Evolutionary conservation across 1,140 invertebrate genomes (phyloP).

Genomic region (Polyergus mexicanus): DNA sequence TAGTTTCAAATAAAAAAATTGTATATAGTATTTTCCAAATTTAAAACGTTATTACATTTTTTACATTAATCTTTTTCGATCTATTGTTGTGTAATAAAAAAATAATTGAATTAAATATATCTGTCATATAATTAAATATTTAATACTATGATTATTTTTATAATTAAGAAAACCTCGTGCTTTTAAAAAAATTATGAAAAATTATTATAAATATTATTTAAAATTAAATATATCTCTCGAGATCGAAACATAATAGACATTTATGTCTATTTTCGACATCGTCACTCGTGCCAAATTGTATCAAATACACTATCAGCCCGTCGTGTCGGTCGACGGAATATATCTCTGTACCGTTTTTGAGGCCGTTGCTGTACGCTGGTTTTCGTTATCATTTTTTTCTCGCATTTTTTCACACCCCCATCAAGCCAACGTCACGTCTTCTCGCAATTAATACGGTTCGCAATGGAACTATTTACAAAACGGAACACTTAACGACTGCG

Average conservation of each 20-base stretch:
- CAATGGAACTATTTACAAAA: constrained; percentile 76
- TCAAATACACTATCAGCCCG: neutral
- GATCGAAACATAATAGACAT: neutral
- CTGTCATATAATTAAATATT: neutral
- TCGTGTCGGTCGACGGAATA: constrained; percentile 48
- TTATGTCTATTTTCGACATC: neutral
- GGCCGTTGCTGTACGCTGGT: constrained; percentile 66
- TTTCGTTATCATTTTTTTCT: constrained; percentile 49
- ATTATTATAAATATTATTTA: neutral
- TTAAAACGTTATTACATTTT: neutral
- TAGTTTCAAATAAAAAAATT: constrained; percentile 10
- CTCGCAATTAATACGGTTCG: constrained; percentile 47
- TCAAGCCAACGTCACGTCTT: constrained; percentile 36
- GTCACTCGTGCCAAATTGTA: constrained; percentile 5
- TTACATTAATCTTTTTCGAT: neutral
- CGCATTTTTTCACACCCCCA: neutral
- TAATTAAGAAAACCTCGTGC: neutral
- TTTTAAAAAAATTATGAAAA: neutral
- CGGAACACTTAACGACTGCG: constrained; percentile 70
- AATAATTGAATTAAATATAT: constrained; percentile 6
- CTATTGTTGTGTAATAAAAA: neutral
- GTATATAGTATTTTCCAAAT: neutral
- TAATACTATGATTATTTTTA: neutral
- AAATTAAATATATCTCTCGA: constrained; percentile 1
- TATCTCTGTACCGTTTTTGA: constrained; percentile 55